Conservation (phyloP, 2,888 invertebrate genomes). For the Macaria notata region DNA sequence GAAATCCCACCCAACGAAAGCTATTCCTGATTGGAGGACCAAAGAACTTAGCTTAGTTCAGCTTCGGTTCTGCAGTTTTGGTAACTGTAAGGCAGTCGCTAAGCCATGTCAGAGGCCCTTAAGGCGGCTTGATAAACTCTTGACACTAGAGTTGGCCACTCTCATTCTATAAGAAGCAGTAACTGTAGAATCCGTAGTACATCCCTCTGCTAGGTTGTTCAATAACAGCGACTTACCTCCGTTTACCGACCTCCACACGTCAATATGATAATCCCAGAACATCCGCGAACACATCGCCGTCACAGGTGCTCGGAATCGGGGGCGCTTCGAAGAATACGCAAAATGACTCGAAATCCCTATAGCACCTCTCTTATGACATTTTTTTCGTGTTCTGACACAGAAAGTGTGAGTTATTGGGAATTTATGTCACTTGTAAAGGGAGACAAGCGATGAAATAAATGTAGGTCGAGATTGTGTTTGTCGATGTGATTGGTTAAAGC, state of each 20-base stretch:
- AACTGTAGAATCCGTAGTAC: background rate
- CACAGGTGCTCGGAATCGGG: constrained; percentile 42
- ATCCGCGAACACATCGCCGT: constrained; percentile 43
- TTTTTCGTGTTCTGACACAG: constrained; percentile 41
- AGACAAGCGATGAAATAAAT: constrained; percentile 29
- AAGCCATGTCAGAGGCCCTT: too few relatives aligned
- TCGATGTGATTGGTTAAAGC: background rate
- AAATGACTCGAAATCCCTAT: constrained; percentile 45
- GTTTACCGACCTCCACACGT: constrained; percentile 37
- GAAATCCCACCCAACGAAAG: too few relatives aligned
- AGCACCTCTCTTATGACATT: constrained; percentile 42
- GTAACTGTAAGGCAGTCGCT: too few relatives aligned
- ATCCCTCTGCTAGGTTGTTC: constrained; percentile 24
- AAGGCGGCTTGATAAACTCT: too few relatives aligned
- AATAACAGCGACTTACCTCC: constrained; percentile 41
- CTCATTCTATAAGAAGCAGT: too few relatives aligned
- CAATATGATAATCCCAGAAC: constrained; percentile 51
- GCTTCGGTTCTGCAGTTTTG: too few relatives aligned
- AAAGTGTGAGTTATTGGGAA: constrained; percentile 41
- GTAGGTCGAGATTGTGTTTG: constrained; percentile 30
- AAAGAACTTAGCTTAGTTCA: too few relatives aligned
- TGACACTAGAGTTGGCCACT: too few relatives aligned
- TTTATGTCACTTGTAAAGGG: constrained; percentile 39
- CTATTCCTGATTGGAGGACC: too few relatives aligned
- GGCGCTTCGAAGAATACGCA: constrained; percentile 37